Percentiles rank a stretch among this genome's conserved stretches.
These are phyloP conservation scores for Bubo scandiacus DNA, from an alignment of 2,113 vertebrate species.

Conservation along the genomic window DNA sequence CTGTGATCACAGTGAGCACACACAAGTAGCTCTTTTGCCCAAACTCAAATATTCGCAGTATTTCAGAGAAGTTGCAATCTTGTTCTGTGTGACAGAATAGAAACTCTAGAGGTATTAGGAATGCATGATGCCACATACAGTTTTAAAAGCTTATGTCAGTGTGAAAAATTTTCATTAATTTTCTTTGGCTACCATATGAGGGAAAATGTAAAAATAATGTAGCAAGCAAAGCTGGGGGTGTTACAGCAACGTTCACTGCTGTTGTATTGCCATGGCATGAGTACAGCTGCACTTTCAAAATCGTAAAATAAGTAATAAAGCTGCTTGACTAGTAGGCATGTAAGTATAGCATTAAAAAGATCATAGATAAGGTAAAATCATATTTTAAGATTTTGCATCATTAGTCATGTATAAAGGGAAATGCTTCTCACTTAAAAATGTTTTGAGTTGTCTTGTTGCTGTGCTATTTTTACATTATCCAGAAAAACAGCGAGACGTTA, in stretches of 20 bases:
- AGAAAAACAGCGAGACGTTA: constrained; percentile 53
- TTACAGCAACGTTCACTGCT: not conserved
- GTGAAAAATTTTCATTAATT: not conserved
- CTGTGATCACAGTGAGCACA: not conserved
- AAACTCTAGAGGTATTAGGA: not conserved
- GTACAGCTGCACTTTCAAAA: not conserved
- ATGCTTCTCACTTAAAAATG: not conserved
- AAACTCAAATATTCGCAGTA: not conserved
- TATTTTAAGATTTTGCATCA: not conserved
- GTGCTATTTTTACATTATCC: constrained; percentile 55
- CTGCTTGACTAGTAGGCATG: not conserved
- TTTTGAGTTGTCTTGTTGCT: not conserved
- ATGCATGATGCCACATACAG: not conserved
- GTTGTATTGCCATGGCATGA: not conserved
- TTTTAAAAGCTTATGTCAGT: not conserved
- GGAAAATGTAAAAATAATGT: not conserved
- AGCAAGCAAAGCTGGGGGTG: not conserved
- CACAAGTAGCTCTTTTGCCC: not conserved
- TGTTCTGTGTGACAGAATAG: not conserved
- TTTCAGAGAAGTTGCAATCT: not conserved
- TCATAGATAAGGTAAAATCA: not conserved
- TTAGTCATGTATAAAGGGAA: not conserved
- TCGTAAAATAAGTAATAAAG: not conserved
- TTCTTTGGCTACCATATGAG: not conserved
- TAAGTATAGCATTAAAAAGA: not conserved